Conservation (phyloP, 2,888 invertebrate genomes). For the Mactromeris polynyma region DNA sequence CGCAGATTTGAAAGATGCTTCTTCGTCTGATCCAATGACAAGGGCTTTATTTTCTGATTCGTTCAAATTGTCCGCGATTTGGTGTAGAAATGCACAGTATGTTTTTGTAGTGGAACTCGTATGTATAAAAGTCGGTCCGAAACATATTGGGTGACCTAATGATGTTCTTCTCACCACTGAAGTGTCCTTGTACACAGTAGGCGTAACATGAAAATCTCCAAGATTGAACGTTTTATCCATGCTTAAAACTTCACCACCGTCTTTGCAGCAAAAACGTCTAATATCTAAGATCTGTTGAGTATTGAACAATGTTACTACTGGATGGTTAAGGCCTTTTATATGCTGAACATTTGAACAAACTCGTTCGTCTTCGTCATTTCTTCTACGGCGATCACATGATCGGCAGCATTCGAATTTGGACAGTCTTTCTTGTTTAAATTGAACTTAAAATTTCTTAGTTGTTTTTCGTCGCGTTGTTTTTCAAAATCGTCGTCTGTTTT, state of each 20-base stretch:
- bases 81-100: conserved; percentile 42
- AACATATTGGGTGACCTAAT: conserved; percentile 41
- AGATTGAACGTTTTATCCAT: conserved; percentile 61
- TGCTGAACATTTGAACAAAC: conserved; percentile 55
- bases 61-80: conserved; percentile 49
- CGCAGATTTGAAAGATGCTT: conserved; percentile 42
- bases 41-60: conserved; percentile 23
- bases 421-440: not conserved
- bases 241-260: conserved; percentile 30
- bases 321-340: conserved; percentile 36
- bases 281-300: conserved; percentile 55
- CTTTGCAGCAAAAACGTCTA: conserved; percentile 50
- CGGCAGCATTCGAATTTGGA: conserved; percentile 35
- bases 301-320: conserved; percentile 47
- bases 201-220: conserved; percentile 52
- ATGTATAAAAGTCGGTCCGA: conserved; percentile 56
- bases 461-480: conserved; percentile 35
- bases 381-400: conserved; percentile 56
- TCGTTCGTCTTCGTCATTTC: conserved; percentile 54
- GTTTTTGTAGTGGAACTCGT: conserved; percentile 39
- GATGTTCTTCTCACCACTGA: conserved; percentile 30
- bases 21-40: conserved; percentile 55
- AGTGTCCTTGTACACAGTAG: conserved; percentile 50
- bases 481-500: not conserved
- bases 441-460: conserved; percentile 31